phyloP scores from a whole-genome alignment of 2,888 invertebrate genomes.

The Conchocele bisecta region DNA sequence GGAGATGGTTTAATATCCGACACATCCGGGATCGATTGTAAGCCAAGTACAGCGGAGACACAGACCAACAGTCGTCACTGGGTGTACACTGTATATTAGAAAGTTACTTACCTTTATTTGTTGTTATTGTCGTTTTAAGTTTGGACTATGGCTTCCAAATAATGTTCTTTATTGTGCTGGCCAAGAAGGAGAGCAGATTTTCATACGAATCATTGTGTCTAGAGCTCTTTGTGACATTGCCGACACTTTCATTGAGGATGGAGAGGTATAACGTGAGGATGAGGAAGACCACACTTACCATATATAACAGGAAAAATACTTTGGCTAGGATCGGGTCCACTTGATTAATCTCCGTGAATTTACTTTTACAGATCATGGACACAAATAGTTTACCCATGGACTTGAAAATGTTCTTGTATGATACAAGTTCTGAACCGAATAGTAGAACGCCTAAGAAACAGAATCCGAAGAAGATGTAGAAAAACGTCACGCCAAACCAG shows the following conservation, averaged over 20 bases:
- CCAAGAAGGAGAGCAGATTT: no score
- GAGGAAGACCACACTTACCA: not conserved
- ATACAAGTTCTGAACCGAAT: constrained; percentile 49
- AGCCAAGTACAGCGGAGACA: no score
- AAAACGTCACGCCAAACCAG: constrained; percentile 59
- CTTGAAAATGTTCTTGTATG: constrained; percentile 51
- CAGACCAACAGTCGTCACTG: no score
- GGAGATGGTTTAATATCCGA: no score
- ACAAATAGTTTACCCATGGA: constrained; percentile 58
- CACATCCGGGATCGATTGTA: no score
- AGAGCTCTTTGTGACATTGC: constrained; percentile 4
- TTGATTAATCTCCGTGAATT: constrained; percentile 51
- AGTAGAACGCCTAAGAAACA: constrained; percentile 51
- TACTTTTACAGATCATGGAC: constrained; percentile 60
- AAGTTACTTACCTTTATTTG: no score
- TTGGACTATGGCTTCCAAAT: no score
- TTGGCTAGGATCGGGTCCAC: constrained; percentile 47
- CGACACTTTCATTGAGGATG: constrained; percentile 12
- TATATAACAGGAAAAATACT: constrained; percentile 54
- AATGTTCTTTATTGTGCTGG: no score
- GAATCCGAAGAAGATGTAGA: constrained; percentile 52
- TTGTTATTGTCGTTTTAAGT: no score
- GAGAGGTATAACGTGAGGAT: not conserved
- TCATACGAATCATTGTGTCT: constrained; percentile 7
- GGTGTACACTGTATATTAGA: no score